phyloP scores from a whole-genome alignment of 1,140 invertebrate species.

The Drosophila nigrodunni region DNA sequence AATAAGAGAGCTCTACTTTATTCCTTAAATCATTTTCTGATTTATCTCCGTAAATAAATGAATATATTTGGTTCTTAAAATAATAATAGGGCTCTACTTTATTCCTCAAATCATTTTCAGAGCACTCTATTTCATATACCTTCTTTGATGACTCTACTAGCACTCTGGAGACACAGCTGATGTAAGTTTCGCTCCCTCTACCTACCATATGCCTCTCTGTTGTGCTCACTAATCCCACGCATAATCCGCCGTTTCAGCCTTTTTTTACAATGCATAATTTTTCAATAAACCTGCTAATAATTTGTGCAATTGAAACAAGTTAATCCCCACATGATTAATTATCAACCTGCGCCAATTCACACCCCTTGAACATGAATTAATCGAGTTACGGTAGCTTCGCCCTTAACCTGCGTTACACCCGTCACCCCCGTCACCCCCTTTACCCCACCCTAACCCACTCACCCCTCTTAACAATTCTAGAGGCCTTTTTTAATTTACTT shows the following conservation, averaged over 20 bases:
- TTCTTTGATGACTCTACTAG: not conserved
- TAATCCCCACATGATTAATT: constrained; percentile 83
- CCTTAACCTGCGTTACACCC: not conserved
- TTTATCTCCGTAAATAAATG: no score
- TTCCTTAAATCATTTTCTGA: no score
- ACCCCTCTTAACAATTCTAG: not conserved
- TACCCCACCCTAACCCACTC: not conserved
- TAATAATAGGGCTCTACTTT: no score
- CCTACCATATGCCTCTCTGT: no score
- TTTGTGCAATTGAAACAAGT: constrained; percentile 63
- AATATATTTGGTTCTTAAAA: no score
- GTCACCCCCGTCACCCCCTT: not conserved
- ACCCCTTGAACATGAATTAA: constrained; percentile 43
- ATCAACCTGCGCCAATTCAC: constrained; percentile 67
- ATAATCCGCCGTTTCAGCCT: constrained; percentile 5
- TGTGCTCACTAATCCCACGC: constrained; percentile 17
- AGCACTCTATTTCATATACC: no score
- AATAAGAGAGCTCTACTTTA: no score
- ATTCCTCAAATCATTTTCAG: no score
- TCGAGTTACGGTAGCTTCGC: constrained; percentile 31
- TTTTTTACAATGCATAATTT: constrained; percentile 68
- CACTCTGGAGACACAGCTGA: no score
- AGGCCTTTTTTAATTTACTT: constrained; percentile 76
- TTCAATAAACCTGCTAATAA: constrained; percentile 73
- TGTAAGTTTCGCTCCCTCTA: no score